Evolutionary conservation across 1,140 invertebrate genomes (phyloP).

Genomic region (Papilio helenus): DNA sequence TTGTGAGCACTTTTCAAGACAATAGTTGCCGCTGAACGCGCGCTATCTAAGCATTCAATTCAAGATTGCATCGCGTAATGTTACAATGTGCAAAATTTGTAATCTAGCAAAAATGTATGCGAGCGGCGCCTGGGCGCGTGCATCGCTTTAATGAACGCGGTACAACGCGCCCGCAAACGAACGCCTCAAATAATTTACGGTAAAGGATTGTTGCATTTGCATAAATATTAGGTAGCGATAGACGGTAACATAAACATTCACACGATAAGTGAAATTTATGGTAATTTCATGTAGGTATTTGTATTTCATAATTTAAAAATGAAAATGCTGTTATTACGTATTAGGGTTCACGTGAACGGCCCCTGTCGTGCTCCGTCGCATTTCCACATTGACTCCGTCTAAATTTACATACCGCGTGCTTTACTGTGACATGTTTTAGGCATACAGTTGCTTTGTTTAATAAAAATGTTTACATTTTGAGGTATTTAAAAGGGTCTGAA

Average conservation of each 20-base stretch:
- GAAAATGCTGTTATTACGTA: constrained; percentile 56
- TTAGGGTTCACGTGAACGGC: constrained; percentile 47
- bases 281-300: constrained; percentile 65
- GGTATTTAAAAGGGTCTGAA: not conserved
- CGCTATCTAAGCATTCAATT: constrained; percentile 37
- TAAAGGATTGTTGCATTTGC: constrained; percentile 72
- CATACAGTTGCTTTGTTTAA: not conserved
- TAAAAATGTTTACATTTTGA: constrained; percentile 17
- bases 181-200: constrained; percentile 73
- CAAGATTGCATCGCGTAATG: constrained; percentile 46
- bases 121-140: constrained; percentile 56
- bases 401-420: constrained; percentile 32
- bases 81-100: constrained; percentile 49
- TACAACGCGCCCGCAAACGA: constrained; percentile 66
- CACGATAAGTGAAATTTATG: constrained; percentile 77
- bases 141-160: constrained; percentile 65
- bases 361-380: constrained; percentile 44
- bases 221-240: constrained; percentile 75
- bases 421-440: constrained; percentile 31
- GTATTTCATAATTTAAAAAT: constrained; percentile 68
- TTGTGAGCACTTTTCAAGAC: constrained; percentile 22
- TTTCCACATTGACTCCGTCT: constrained; percentile 44
- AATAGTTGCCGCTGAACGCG: constrained; percentile 15
- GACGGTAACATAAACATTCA: constrained; percentile 76
- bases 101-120: constrained; percentile 59